phyloP scores from a whole-genome alignment of 2,797 vertebrate species.

The Columba guinea region DNA sequence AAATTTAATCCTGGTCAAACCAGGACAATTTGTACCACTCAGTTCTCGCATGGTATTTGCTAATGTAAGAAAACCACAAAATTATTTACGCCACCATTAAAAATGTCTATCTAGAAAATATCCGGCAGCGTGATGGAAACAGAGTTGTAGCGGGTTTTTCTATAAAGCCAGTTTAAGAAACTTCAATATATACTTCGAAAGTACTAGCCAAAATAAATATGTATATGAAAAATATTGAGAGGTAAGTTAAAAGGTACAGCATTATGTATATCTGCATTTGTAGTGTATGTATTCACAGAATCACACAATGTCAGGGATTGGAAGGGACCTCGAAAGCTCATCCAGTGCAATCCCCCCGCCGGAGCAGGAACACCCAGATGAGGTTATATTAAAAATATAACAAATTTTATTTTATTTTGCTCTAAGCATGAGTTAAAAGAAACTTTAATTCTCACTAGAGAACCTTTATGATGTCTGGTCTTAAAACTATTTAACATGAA shows the following conservation, averaged over 20 bases:
- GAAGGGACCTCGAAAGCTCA: too few species aligned
- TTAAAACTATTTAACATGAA: neutral
- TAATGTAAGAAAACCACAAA: neutral
- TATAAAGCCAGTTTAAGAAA: neutral
- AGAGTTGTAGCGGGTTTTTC: neutral
- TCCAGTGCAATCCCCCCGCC: too few species aligned
- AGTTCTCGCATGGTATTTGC: neutral
- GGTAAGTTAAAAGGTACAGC: neutral
- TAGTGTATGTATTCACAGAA: neutral
- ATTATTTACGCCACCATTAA: neutral
- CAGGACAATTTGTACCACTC: neutral
- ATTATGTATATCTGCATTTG: neutral
- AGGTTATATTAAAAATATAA: neutral
- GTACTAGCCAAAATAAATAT: neutral
- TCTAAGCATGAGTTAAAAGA: neutral
- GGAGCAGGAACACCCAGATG: too few species aligned
- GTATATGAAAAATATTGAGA: neutral
- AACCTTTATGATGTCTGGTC: neutral
- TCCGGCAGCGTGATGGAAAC: fast-evolving
- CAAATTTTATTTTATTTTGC: neutral
- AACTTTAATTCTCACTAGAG: neutral
- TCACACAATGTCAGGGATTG: too few species aligned
- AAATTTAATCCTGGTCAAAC: neutral
- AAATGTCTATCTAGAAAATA: neutral
- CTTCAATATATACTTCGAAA: neutral